These are phyloP conservation scores for Amphimallon solstitiale DNA, from an alignment of 2,888 invertebrate genomes.

Conservation along the genomic window DNA sequence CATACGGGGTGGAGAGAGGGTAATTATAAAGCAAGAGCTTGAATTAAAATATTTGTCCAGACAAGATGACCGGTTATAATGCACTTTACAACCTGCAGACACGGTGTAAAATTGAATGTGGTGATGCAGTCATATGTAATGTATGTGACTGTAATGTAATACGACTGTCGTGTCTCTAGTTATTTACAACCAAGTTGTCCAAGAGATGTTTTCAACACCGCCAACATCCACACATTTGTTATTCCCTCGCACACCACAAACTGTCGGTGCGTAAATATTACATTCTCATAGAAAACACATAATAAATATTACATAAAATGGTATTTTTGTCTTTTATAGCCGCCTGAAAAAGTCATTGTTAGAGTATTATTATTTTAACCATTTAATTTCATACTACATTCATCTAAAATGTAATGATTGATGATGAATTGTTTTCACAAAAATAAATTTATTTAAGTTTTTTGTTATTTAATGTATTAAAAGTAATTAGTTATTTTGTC, in stretches of 20 bases:
- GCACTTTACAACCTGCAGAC: constrained; percentile 33
- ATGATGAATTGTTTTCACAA: too few relatives aligned
- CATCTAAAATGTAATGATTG: too few relatives aligned
- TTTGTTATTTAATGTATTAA: too few relatives aligned
- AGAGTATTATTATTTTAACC: too few relatives aligned
- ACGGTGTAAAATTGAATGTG: constrained; percentile 10
- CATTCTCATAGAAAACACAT: background rate
- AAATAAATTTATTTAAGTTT: too few relatives aligned
- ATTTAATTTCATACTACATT: too few relatives aligned
- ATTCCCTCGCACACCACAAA: background rate
- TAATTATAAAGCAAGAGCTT: background rate
- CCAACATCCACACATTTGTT: background rate
- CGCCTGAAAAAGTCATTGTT: too few relatives aligned
- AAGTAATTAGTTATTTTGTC: too few relatives aligned
- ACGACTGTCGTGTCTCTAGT: constrained; percentile 32
- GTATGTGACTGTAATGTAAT: constrained; percentile 36
- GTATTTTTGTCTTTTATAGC: too few relatives aligned
- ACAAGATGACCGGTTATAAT: constrained; percentile 1
- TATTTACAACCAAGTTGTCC: constrained; percentile 32
- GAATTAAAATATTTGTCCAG: constrained; percentile 21
- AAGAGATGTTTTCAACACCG: constrained; percentile 26
- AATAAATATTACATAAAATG: too few relatives aligned
- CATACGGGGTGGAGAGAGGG: too few relatives aligned
- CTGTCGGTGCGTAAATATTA: background rate
- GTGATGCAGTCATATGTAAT: constrained; percentile 29